These are phyloP conservation scores for Argentina silus DNA, from an alignment of 2,797 vertebrate species.

Conservation along the genomic window DNA sequence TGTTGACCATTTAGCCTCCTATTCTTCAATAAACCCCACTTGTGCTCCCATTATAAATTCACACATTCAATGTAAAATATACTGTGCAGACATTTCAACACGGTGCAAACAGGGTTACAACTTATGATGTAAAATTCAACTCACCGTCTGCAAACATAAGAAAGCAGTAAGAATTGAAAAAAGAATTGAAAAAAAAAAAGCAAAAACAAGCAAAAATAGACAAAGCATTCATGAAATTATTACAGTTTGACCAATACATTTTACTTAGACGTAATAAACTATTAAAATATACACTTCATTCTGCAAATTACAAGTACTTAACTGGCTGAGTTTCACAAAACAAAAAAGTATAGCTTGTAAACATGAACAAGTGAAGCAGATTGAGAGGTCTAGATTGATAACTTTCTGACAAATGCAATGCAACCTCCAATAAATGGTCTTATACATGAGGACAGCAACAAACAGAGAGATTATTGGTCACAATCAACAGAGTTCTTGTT, in stretches of 20 bases:
- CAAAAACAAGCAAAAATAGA: slow-evolving; percentile 89
- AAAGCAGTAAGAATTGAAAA: slow-evolving; percentile 98
- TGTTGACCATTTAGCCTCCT: too few species aligned
- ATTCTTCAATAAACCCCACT: too few species aligned
- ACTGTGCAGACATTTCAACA: slow-evolving; percentile 64
- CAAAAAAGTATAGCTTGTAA: slow-evolving; percentile 67
- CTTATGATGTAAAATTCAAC: slow-evolving; percentile 91
- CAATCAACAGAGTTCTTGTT: background rate
- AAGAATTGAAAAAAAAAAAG: slow-evolving; percentile 86
- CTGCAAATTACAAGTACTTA: background rate
- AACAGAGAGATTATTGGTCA: slow-evolving; percentile 31
- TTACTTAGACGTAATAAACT: background rate
- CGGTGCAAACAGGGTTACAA: slow-evolving; percentile 89
- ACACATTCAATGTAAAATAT: slow-evolving; percentile 13
- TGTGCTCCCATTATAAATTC: too few species aligned
- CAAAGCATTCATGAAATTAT: slow-evolving; percentile 85
- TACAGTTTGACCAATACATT: slow-evolving; percentile 65
- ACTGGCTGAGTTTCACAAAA: slow-evolving; percentile 16
- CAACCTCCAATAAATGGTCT: slow-evolving; percentile 56
- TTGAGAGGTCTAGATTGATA: slow-evolving; percentile 57
- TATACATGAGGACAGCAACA: slow-evolving; percentile 40
- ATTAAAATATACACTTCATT: slow-evolving; percentile 36
- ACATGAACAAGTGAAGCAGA: slow-evolving; percentile 73
- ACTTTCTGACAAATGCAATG: slow-evolving; percentile 65
- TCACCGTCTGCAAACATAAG: slow-evolving; percentile 99